Percentiles rank a stretch among this genome's conserved stretches.
Conservation (phyloP, 53 echinoderm and acorn worm genomes). For the Holothuria scabra region DNA sequence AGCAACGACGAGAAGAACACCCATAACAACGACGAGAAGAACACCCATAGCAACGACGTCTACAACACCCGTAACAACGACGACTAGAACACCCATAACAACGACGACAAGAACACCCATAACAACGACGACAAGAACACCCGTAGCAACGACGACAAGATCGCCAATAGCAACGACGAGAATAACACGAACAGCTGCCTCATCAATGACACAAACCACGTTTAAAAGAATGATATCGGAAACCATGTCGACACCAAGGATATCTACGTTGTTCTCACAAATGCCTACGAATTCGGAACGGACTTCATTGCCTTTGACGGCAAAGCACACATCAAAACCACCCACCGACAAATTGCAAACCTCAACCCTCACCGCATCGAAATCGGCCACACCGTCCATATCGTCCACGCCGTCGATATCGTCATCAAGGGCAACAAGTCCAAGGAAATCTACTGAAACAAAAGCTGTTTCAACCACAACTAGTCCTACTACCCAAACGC, state of each 20-base stretch:
- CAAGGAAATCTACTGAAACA: not conserved
- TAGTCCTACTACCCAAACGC: not conserved
- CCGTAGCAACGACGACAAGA: not conserved
- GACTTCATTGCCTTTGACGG: too few species aligned
- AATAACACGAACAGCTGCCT: too few species aligned
- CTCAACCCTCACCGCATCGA: too few species aligned
- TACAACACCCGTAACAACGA: conserved; percentile 55
- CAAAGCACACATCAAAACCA: too few species aligned
- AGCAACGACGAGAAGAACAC: not conserved
- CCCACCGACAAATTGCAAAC: too few species aligned
- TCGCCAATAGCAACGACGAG: not conserved
- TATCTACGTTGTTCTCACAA: too few species aligned
- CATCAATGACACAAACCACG: too few species aligned
- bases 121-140: not conserved
- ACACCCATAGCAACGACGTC: not conserved
- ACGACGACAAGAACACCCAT: not conserved
- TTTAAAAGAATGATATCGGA: too few species aligned
- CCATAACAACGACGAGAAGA: not conserved
- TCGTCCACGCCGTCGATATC: not conserved
- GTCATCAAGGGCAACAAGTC: not conserved
- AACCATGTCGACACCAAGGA: too few species aligned
- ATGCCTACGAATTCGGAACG: too few species aligned
- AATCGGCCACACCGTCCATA: not conserved
- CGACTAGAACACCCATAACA: not conserved
- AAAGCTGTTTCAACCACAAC: not conserved